Evolutionary conservation across 2,797 vertebrate species (phyloP), one percentile per base, ranked within the genome.

Genomic region (Aphelocoma californica): DNA sequence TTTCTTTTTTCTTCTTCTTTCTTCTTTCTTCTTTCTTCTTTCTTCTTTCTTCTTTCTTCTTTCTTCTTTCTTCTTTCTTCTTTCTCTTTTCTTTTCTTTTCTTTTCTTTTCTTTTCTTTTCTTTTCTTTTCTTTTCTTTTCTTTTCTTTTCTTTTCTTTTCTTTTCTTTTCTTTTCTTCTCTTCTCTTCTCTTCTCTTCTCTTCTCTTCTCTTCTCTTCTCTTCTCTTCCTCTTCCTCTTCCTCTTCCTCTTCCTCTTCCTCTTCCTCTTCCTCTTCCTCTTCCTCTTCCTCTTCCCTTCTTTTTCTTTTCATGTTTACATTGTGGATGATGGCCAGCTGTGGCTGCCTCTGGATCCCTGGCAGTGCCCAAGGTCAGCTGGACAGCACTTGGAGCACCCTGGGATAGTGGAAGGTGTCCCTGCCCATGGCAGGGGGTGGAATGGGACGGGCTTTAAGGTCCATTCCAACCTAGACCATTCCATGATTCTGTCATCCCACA

Each of bases 391-490:
- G 71, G 38, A 54, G 20, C 17, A 17, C 0, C 26, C 18, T 54
- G 48, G 26, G 10, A 16, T 6, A 14, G 26, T 36, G 50, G 34
- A 0, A 65, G 2, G 2, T 10, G 28, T 45, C 38, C 13, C 67
- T 65, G 60, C 19, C 32, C 20, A 5, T 58, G 29, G 23, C 36
- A 50, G 15, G 50, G 21, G 13, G 7, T 36, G 36, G 60, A 6
- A 11, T 16, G 13, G 23, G 50, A 0, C 8, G 65, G 9, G 5
- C 1, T 70, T 62, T 64, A 2, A 4, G 12, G 3, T 17, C 31
- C 12, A 2, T 66, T 17, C 53, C 25, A 15, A 2, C 29, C 29
- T 53, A 38, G 26, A 26, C 7, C 18, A 7, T 2, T 16, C 28
- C 18, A 6, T 1, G 12, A 11, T 38, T 34, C n/a, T 34, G 29